Evolutionary conservation across 2,797 vertebrate species (phyloP).

Genomic region (Anniella stebbinsi): DNA sequence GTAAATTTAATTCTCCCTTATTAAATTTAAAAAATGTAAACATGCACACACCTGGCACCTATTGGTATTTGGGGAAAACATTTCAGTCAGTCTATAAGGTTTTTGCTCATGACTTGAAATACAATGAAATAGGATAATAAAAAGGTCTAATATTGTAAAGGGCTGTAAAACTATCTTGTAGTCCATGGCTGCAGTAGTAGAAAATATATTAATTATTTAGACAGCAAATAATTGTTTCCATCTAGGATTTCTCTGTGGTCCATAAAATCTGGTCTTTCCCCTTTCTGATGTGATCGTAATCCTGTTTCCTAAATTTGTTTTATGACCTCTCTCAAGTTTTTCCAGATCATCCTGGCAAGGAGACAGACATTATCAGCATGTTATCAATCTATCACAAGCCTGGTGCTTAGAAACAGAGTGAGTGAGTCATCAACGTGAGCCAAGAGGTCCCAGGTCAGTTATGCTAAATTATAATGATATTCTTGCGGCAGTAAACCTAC

Average conservation of each 20-base stretch:
- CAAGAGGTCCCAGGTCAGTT: constrained; percentile 12
- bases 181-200: constrained; percentile 45
- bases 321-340: constrained; percentile 18
- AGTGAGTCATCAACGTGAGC: constrained; percentile 37
- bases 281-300: constrained; percentile 9
- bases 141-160: constrained; percentile 27
- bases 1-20: constrained; percentile 58
- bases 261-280: constrained; percentile 28
- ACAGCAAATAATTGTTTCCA: constrained; percentile 45
- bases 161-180: constrained; percentile 35
- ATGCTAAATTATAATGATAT: constrained; percentile 29
- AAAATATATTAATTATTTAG: constrained; percentile 29
- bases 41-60: constrained; percentile 45
- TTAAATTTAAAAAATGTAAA: constrained; percentile 63
- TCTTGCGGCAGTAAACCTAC: neutral
- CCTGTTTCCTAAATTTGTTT: constrained; percentile 49
- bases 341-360: constrained; percentile 16
- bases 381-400: constrained; percentile 36
- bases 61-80: constrained; percentile 61
- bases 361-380: constrained; percentile 21
- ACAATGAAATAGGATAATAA: constrained; percentile 50
- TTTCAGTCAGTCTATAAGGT: constrained; percentile 48
- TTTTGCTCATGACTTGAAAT: constrained; percentile 43
- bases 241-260: constrained; percentile 50
- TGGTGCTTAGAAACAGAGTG: constrained; percentile 31